These are phyloP conservation scores for Hirtodrosophila duncani DNA, from an alignment of 2,888 invertebrate genomes.

Conservation along the genomic window DNA sequence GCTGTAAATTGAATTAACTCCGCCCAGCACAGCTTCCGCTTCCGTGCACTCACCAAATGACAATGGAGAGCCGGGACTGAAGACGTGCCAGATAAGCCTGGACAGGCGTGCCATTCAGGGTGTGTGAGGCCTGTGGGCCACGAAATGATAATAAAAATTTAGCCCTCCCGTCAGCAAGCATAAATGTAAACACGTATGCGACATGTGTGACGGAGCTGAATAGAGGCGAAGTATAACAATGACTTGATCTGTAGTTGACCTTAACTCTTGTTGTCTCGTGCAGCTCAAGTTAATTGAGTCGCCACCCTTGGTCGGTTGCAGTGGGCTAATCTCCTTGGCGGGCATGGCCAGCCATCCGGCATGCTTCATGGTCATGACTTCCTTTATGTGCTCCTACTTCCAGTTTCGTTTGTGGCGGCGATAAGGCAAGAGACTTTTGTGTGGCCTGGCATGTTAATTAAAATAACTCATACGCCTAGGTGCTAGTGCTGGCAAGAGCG, in stretches of 20 bases:
- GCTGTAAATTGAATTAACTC: constrained; percentile 62
- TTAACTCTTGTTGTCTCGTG: constrained; percentile 3
- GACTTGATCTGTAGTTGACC: background rate
- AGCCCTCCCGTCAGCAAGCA: constrained; percentile 8
- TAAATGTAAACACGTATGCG: constrained; percentile 45
- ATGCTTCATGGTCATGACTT: constrained; percentile 11
- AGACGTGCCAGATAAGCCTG: constrained; percentile 18
- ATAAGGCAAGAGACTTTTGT: constrained; percentile 49
- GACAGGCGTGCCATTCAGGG: background rate
- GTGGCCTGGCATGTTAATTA: constrained; percentile 59
- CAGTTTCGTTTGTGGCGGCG: constrained; percentile 19
- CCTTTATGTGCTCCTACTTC: constrained; percentile 20
- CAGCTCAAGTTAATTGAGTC: constrained; percentile 56
- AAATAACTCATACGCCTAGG: constrained; percentile 31
- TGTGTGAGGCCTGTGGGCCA: constrained; percentile 14
- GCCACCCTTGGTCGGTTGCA: constrained; percentile 36
- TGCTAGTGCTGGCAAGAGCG: background rate
- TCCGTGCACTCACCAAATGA: constrained; percentile 28
- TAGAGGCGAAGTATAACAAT: constrained; percentile 25
- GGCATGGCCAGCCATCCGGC: constrained; percentile 24
- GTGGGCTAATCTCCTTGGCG: constrained; percentile 50
- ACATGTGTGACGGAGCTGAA: constrained; percentile 50
- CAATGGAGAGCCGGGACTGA: constrained; percentile 9
- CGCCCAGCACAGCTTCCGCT: constrained; percentile 43
- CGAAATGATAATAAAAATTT: constrained; percentile 46